Conservation (phyloP, 2,888 invertebrate genomes). For the Ochlodes sylvanus region DNA sequence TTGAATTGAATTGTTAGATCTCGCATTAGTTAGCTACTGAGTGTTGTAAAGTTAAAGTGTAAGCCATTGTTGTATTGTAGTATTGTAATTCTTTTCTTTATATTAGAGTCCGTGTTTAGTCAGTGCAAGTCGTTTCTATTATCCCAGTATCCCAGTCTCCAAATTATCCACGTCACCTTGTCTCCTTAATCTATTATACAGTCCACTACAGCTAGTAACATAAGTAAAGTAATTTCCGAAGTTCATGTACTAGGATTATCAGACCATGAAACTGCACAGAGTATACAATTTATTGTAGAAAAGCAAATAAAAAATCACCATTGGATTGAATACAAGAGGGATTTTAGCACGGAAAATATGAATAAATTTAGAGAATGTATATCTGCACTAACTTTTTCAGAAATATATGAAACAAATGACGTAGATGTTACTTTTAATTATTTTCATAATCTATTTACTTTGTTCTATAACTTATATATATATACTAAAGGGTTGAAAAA, state of each 20-base stretch:
- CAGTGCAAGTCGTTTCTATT: no score
- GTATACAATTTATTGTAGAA: not conserved
- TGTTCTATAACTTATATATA: constrained; percentile 24
- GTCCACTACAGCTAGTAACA: constrained; percentile 36
- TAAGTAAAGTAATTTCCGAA: not conserved
- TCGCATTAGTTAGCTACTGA: no score
- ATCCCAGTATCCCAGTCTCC: no score
- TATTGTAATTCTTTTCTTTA: no score
- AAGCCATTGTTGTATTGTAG: no score
- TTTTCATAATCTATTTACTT: constrained; percentile 13
- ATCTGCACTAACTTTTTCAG: constrained; percentile 13
- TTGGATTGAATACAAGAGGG: constrained; percentile 18
- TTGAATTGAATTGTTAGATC: no score
- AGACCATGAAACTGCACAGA: constrained; percentile 32
- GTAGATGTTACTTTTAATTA: constrained; percentile 4
- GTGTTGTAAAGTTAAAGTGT: no score
- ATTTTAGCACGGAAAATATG: constrained; percentile 6
- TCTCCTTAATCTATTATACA: no score
- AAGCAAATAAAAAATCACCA: not conserved
- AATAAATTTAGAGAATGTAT: constrained; percentile 14
- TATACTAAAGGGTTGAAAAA: constrained; percentile 4
- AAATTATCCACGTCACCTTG: no score
- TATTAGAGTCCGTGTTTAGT: no score
- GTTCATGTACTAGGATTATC: constrained; percentile 24
- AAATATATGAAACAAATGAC: constrained; percentile 2